phyloP scores from a whole-genome alignment of 2,113 vertebrate genomes.

The Indicator indicator region DNA sequence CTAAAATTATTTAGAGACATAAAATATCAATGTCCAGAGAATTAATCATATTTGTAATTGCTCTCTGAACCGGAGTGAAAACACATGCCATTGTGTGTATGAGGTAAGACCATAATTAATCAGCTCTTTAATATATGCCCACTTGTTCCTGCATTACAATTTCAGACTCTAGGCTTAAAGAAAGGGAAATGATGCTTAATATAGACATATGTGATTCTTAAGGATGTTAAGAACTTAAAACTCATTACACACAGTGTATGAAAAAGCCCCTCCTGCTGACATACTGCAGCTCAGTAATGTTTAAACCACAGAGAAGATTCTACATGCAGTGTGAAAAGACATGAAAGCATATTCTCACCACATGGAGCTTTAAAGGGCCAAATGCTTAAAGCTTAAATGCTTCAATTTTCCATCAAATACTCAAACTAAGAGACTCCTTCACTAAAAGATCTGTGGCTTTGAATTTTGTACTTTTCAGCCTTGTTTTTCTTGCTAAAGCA shows the following conservation, averaged over 20 bases:
- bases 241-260: background rate
- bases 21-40: background rate
- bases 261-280: background rate
- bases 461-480: background rate
- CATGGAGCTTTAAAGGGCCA: background rate
- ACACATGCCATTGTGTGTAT: rapidly evolving
- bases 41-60: background rate
- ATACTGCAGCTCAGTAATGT: background rate
- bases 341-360: background rate
- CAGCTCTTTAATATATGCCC: background rate
- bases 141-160: background rate
- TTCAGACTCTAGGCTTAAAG: background rate
- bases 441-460: background rate
- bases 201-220: background rate
- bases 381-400: background rate
- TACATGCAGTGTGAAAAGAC: background rate
- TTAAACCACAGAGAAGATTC: background rate
- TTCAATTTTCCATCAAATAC: background rate
- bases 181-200: background rate
- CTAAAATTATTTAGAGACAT: background rate
- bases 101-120: background rate
- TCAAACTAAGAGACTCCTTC: background rate
- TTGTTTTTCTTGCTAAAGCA: background rate
- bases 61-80: background rate
- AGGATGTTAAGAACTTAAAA: background rate